These are phyloP conservation scores for Oceanites oceanicus DNA, from an alignment of 2,113 vertebrate species.

Conservation along the genomic window DNA sequence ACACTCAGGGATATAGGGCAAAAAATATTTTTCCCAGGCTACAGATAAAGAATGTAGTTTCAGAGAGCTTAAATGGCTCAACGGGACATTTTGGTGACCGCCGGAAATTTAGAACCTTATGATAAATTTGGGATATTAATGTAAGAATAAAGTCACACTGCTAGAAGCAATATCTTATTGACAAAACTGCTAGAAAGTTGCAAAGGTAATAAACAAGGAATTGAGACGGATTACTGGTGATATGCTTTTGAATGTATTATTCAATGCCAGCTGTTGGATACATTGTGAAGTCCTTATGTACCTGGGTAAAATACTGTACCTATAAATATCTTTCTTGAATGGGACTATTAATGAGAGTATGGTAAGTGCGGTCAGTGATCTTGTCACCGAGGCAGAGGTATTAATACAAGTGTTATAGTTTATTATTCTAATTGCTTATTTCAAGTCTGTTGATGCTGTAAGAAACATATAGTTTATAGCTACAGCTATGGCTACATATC, in stretches of 20 bases:
- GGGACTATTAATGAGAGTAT: background rate
- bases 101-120: slow-evolving; percentile 30
- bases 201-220: slow-evolving; percentile 49
- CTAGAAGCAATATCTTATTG: slow-evolving; percentile 47
- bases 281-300: background rate
- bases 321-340: background rate
- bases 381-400: background rate
- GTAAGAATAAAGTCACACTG: slow-evolving; percentile 17
- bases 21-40: slow-evolving; percentile 29
- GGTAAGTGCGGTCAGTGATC: background rate
- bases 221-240: slow-evolving; percentile 46
- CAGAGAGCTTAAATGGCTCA: slow-evolving; percentile 21
- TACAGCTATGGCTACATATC: background rate
- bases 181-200: slow-evolving; percentile 34
- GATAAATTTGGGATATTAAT: slow-evolving; percentile 55
- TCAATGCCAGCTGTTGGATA: background rate
- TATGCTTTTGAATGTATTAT: background rate
- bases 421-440: background rate
- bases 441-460: background rate
- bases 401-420: background rate
- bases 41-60: background rate
- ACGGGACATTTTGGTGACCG: background rate
- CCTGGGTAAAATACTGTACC: background rate
- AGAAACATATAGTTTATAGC: background rate
- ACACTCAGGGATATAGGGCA: background rate